Conservation (phyloP, 2,113 vertebrate genomes). For the Pangasianodon hypophthalmus region DNA sequence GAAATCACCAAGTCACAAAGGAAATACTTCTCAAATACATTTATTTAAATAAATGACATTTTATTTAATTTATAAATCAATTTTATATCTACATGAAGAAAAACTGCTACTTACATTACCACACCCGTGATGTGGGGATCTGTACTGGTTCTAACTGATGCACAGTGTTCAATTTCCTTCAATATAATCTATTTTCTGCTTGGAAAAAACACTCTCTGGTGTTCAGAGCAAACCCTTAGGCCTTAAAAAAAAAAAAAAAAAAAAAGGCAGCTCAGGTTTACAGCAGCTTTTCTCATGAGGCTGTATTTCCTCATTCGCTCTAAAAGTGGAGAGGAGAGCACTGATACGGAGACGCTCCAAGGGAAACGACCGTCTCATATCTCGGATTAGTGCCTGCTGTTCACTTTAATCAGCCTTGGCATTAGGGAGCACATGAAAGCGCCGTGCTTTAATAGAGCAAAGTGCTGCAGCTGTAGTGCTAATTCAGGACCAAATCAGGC, state of each 20-base stretch:
- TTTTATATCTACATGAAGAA: background rate
- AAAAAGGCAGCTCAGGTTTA: background rate
- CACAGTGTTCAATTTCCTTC: background rate
- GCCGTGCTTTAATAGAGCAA: background rate
- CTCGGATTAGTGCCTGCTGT: conserved; percentile 55
- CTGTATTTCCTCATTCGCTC: background rate
- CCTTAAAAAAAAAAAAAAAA: background rate
- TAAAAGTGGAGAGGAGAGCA: background rate
- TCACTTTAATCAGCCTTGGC: conserved; percentile 66
- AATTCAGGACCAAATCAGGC: background rate
- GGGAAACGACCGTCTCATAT: conserved; percentile 44
- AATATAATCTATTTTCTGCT: background rate
- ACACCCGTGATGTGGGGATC: background rate
- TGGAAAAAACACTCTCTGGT: background rate
- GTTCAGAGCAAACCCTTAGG: background rate
- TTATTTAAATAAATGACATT: background rate
- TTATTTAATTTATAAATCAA: background rate
- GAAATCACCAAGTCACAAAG: background rate
- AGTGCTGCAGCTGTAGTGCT: background rate
- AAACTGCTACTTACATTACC: background rate
- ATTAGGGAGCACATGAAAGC: conserved; percentile 33
- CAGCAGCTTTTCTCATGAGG: background rate
- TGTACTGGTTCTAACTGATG: background rate
- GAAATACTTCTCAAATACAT: background rate
- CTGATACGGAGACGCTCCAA: background rate